Conservation (phyloP, 2,888 invertebrate species). For the Eupithecia dodoneata region DNA sequence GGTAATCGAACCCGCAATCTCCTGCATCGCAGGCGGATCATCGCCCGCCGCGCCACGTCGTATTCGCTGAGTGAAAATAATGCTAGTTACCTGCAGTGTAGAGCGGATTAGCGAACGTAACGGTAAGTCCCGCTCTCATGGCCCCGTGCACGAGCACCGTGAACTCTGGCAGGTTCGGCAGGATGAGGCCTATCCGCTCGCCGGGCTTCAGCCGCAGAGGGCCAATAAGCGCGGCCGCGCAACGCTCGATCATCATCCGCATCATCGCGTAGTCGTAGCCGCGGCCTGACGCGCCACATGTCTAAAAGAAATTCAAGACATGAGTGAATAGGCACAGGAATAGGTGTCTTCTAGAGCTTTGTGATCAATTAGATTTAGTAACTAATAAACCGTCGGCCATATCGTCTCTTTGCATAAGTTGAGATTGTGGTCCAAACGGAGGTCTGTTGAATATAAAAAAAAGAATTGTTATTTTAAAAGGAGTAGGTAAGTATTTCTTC, state of each 20-base stretch:
- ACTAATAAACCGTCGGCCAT: no score
- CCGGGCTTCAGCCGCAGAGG: conserved; percentile 84
- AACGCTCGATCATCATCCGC: conserved; percentile 83
- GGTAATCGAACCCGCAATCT: no score
- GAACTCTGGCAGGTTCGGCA: conserved; percentile 89
- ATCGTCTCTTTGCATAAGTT: no score
- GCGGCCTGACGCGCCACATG: conserved; percentile 87
- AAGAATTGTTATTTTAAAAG: no score
- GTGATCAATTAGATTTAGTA: no score
- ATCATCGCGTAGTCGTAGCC: conserved; percentile 86
- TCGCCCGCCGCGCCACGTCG: no score
- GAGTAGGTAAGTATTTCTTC: no score
- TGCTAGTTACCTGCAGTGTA: conserved; percentile 85
- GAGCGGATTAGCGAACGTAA: conserved; percentile 88
- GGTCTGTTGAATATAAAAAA: no score
- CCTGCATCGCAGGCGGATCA: no score
- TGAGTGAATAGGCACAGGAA: no score
- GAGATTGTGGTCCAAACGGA: no score
- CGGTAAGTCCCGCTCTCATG: conserved; percentile 86
- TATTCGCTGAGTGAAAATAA: neutral
- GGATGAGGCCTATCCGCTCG: conserved; percentile 86
- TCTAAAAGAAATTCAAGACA: conserved; percentile 68
- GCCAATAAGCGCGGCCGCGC: conserved; percentile 83
- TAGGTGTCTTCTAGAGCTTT: no score
- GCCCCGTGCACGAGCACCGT: conserved; percentile 87